Evolutionary conservation across 2,797 vertebrate species (phyloP).

Genomic region (Myotis findleyi): DNA sequence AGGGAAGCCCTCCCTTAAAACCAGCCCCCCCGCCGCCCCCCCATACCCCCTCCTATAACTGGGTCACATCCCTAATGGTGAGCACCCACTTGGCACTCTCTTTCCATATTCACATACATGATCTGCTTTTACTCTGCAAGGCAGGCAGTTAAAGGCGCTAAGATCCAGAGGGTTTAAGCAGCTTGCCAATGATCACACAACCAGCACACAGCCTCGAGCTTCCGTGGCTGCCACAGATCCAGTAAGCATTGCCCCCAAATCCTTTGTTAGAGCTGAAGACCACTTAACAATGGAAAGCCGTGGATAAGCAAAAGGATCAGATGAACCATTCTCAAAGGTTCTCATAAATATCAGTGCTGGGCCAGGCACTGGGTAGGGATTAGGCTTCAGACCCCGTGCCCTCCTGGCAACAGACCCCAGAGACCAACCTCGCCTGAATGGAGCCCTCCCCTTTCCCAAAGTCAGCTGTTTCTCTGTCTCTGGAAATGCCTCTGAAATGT

Average conservation of each 20-base stretch:
- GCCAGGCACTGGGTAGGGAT: neutral
- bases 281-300: neutral
- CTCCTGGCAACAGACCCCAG: neutral
- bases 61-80: neutral
- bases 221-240: neutral
- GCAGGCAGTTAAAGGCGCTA: neutral
- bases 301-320: neutral
- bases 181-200: neutral
- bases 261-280: neutral
- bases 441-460: conserved; percentile 38
- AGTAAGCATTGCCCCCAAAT: neutral
- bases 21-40: too few species aligned
- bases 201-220: neutral
- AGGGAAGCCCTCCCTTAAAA: neutral
- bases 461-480: conserved; percentile 61
- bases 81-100: neutral
- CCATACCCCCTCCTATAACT: neutral
- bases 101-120: neutral
- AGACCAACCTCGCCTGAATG: neutral
- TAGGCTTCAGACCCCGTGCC: neutral
- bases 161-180: neutral
- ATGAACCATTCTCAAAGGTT: neutral
- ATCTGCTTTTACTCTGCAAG: neutral
- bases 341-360: neutral
- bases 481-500: conserved; percentile 75